Conservation (phyloP, 2,113 vertebrate genomes). For the Notiomystis cincta region DNA sequence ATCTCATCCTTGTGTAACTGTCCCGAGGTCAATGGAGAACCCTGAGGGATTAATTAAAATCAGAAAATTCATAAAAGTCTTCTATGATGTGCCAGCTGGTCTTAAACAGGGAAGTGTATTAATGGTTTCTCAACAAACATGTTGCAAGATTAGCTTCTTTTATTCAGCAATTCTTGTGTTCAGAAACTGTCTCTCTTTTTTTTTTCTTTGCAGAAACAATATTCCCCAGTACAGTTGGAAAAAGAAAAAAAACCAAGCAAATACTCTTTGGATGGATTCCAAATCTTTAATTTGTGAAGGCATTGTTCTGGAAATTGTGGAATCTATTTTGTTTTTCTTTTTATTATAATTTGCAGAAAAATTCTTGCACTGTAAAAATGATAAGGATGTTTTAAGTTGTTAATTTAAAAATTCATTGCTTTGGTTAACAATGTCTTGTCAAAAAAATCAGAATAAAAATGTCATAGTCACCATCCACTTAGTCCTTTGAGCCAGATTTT, state of each 20-base stretch:
- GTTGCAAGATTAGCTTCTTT: constrained; percentile 38
- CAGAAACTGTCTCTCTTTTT: not conserved
- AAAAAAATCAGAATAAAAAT: not conserved
- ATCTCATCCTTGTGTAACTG: constrained; percentile 44
- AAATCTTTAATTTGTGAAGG: not conserved
- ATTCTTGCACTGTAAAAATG: not conserved
- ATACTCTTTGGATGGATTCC: not conserved
- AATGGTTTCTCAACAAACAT: constrained; percentile 32
- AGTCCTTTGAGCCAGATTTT: not conserved
- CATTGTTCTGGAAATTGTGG: not conserved
- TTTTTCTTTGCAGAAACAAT: not conserved
- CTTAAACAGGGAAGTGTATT: constrained; percentile 25
- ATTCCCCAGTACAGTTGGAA: not conserved
- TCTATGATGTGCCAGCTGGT: constrained; percentile 39
- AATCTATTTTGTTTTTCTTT: not conserved
- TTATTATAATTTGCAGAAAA: not conserved
- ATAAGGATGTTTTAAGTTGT: not conserved
- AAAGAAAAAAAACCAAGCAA: not conserved
- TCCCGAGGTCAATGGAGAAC: constrained; percentile 38
- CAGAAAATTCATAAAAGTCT: constrained; percentile 29
- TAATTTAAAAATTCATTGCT: not conserved
- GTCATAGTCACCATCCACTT: not conserved
- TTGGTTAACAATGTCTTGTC: not conserved
- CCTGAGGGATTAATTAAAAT: constrained; percentile 53
- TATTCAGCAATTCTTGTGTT: constrained; percentile 38